Base-by-base conservation (phyloP, 2,888 invertebrate species). In the Luperina nickerlii region DNA sequence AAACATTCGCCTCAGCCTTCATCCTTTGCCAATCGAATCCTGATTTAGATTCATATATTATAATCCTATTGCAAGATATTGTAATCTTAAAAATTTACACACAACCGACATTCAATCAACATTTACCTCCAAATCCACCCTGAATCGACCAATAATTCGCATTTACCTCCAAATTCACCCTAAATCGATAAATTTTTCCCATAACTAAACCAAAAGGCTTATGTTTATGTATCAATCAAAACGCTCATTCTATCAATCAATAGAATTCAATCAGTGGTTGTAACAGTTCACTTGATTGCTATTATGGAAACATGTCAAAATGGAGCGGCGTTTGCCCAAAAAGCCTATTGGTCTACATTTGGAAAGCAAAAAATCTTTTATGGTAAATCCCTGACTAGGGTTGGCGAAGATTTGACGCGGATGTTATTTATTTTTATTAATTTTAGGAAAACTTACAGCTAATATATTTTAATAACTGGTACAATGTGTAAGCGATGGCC, bases 211-310 rank as follows among this genome's bases (percentile, higher is more conserved):
- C 27, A 6, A 70, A 51, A 24, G 18, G 51, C 27, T 62, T 70
- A 76, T 51, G 27, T 74, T 54, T 67, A 76, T 51, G 27, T 71
- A 60, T 65, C 79, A 76, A 69, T 83, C 83, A 74, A 65, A 85
- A 32, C 65, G 45, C 48, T 82, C 42, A 79, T 72, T 51, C 27
- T 60, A 67, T 57, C 70, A 42, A 83, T 85, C 75, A 76, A 73
- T 71, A 76, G 67, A 81, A 84, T 76, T 76, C 81, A 84, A 85
- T 85, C 87, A 81, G 45, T 74, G 45, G 24, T 65, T 74, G 32
- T 87, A 78, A 85, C 76, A 70, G 77, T 69, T 76, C 76, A 80
- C 13, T 81, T 85, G 72, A 81, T 85, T 69, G 76, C 74, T 81
- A 74, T 82, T 84, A 80, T 81, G 51, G 74, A 54, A 76, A 78